These are phyloP conservation scores for Gyrodactylus salaris DNA, from an alignment of 1,140 invertebrate species.

Conservation along the genomic window DNA sequence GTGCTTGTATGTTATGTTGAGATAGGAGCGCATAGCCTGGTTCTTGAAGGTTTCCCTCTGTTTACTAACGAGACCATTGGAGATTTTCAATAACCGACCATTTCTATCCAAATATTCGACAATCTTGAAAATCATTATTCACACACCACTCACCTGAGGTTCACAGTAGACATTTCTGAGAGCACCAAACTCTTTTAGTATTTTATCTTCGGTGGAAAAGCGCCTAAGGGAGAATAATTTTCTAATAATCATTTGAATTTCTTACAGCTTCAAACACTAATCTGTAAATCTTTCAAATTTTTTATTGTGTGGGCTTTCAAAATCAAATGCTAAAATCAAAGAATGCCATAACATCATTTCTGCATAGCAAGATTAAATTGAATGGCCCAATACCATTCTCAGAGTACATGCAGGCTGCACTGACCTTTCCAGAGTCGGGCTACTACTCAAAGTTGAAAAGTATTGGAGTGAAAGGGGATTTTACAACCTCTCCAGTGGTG, in stretches of 20 bases:
- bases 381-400: not conserved
- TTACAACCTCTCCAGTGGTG: not conserved
- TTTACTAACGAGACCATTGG: not conserved
- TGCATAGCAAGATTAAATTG: not conserved
- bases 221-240: not conserved
- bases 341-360: not conserved
- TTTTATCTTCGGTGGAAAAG: not conserved
- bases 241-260: not conserved
- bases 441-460: not conserved
- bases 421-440: not conserved
- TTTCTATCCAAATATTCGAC: not conserved
- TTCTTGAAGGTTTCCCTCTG: not conserved
- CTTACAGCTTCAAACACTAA: not conserved
- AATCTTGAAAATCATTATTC: not conserved
- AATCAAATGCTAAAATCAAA: not conserved
- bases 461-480: not conserved
- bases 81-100: not conserved
- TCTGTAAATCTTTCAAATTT: not conserved
- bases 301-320: not conserved
- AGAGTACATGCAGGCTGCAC: not conserved
- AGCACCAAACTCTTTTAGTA: not conserved
- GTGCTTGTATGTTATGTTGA: not conserved
- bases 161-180: not conserved
- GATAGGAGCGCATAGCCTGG: not conserved
- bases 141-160: not conserved